These are phyloP conservation scores for Malacoraja senta DNA, from an alignment of 2,797 vertebrate genomes.

Conservation along the genomic window DNA sequence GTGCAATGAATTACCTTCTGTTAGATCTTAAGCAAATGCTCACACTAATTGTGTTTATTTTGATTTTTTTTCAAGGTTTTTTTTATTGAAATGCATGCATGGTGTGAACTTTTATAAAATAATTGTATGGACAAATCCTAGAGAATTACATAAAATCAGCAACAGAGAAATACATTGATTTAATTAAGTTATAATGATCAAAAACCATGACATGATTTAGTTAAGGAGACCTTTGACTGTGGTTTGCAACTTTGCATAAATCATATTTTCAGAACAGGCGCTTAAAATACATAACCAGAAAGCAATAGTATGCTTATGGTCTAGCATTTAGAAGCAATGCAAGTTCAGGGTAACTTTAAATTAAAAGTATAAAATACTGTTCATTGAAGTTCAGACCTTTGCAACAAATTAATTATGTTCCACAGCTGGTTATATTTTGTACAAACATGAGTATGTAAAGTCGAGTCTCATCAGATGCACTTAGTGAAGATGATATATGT, in stretches of 20 bases:
- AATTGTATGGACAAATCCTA: background rate
- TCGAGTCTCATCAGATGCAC: background rate
- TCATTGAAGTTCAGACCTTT: background rate
- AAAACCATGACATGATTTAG: slow-evolving; percentile 70
- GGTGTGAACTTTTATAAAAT: slow-evolving; percentile 2
- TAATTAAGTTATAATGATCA: slow-evolving; percentile 62
- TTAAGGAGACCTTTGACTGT: slow-evolving; percentile 64
- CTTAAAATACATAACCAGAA: slow-evolving; percentile 67
- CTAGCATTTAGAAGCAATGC: background rate
- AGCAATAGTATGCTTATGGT: slow-evolving; percentile 52
- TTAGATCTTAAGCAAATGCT: slow-evolving; percentile 18
- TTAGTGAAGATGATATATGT: too few relatives aligned
- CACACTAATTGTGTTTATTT: slow-evolving; percentile 25
- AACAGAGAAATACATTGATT: slow-evolving; percentile 52
- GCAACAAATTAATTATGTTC: background rate
- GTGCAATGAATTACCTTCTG: slow-evolving; percentile 4
- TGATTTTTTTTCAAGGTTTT: background rate
- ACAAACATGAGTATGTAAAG: background rate
- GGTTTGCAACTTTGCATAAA: slow-evolving; percentile 64
- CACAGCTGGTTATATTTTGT: background rate
- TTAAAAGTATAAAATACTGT: background rate
- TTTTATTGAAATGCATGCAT: slow-evolving; percentile 24
- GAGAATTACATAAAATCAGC: slow-evolving; percentile 40
- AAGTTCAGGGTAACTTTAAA: background rate
- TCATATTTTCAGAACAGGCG: slow-evolving; percentile 61